These are phyloP conservation scores for Argyresthia goedartella DNA, from an alignment of 2,888 invertebrate species.

Conservation along the genomic window DNA sequence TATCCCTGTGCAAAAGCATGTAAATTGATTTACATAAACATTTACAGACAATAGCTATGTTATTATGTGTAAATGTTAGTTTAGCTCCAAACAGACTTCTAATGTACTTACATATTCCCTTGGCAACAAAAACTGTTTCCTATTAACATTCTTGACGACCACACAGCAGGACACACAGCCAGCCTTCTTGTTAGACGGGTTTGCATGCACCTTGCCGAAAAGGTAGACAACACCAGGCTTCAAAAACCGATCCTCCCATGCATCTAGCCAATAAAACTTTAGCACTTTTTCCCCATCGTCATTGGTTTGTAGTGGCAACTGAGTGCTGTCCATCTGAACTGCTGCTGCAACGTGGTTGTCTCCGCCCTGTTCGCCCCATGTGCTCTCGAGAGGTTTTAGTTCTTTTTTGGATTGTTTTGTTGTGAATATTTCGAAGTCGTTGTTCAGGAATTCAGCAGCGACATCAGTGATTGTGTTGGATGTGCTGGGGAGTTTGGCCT, in stretches of 20 bases:
- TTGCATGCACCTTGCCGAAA: constrained; percentile 91
- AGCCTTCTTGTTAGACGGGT: constrained; percentile 46
- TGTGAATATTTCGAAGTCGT: constrained; percentile 59
- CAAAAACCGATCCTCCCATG: constrained; percentile 87
- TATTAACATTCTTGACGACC: constrained; percentile 85
- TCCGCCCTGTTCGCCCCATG: constrained; percentile 46
- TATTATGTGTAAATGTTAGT: too few species aligned
- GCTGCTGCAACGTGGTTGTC: constrained; percentile 38
- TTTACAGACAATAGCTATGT: too few species aligned
- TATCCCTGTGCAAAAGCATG: too few species aligned
- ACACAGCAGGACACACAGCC: constrained; percentile 86
- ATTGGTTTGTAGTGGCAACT: constrained; percentile 67
- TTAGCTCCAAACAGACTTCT: too few species aligned
- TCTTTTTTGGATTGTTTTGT: constrained; percentile 38
- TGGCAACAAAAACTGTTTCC: constrained; percentile 88
- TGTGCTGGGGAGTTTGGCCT: constrained; percentile 26
- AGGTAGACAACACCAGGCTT: constrained; percentile 91
- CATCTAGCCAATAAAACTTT: constrained; percentile 92
- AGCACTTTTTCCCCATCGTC: constrained; percentile 64
- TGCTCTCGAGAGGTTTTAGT: constrained; percentile 41
- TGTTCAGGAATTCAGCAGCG: constrained; percentile 55
- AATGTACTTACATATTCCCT: constrained; percentile 87
- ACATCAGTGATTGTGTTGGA: constrained; percentile 46
- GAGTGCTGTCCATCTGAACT: constrained; percentile 55
- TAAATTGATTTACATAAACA: too few species aligned